Conservation (phyloP, 2,888 invertebrate species). For the Drosophila fulvimacula region DNA sequence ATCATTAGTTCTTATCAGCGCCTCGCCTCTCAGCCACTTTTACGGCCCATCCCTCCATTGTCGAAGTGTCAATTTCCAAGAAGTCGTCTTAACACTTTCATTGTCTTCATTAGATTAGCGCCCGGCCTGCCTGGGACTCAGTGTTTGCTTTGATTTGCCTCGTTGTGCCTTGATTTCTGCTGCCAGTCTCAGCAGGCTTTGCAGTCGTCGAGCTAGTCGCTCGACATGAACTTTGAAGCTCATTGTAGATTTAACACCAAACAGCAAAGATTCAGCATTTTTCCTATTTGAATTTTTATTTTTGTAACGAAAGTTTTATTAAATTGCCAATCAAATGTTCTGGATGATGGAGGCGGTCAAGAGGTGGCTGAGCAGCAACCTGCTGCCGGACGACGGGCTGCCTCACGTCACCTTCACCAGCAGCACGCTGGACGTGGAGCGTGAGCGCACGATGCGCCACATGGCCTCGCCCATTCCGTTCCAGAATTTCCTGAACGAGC, state of each 20-base stretch:
- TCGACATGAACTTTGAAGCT: background rate
- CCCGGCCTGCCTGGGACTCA: slow-evolving; percentile 25
- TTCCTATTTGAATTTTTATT: background rate
- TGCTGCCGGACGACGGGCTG: rapidly evolving
- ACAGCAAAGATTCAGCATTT: background rate
- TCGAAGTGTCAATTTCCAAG: slow-evolving; percentile 54
- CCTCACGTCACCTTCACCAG: slow-evolving; percentile 3
- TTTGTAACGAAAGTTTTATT: background rate
- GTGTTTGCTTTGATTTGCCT: slow-evolving; percentile 1
- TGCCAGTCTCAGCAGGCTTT: slow-evolving; percentile 5
- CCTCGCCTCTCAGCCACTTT: slow-evolving; percentile 45
- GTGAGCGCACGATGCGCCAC: slow-evolving; percentile 9
- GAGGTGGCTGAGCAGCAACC: background rate
- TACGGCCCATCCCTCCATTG: slow-evolving; percentile 38
- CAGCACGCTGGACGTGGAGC: background rate
- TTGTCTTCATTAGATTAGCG: slow-evolving; percentile 60
- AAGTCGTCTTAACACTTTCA: slow-evolving; percentile 68
- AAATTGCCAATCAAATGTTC: background rate
- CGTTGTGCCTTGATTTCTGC: too few relatives aligned
- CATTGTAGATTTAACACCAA: background rate
- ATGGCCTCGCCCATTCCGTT: slow-evolving; percentile 32
- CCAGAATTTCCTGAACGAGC: slow-evolving; percentile 31
- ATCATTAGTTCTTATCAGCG: slow-evolving; percentile 61
- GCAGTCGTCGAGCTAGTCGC: background rate
- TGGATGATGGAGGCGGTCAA: background rate